These are phyloP conservation scores for Bostrychus sinensis DNA, from an alignment of 2,113 vertebrate species.

Conservation along the genomic window DNA sequence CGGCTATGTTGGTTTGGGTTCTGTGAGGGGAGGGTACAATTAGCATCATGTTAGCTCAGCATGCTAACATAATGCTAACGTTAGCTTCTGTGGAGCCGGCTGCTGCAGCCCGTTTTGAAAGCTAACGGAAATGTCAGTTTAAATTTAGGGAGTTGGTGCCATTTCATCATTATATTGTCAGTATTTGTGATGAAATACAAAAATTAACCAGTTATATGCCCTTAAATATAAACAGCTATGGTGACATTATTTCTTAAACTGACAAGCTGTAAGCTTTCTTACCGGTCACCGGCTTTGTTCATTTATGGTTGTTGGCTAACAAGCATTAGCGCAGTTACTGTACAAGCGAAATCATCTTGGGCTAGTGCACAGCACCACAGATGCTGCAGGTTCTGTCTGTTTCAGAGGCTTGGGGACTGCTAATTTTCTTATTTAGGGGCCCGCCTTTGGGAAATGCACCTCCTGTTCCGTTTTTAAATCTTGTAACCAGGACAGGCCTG, in stretches of 20 bases:
- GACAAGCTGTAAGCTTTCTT: slow-evolving; percentile 31
- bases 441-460: slow-evolving; percentile 6
- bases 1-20: slow-evolving; percentile 51
- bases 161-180: background rate
- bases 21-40: slow-evolving; percentile 63
- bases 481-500: slow-evolving; percentile 39
- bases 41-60: slow-evolving; percentile 50
- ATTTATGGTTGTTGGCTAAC: slow-evolving; percentile 40
- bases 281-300: slow-evolving; percentile 76
- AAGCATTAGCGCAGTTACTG: slow-evolving; percentile 33
- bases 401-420: too few relatives aligned
- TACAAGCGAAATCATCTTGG: background rate
- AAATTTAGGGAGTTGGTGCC: slow-evolving; percentile 1
- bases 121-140: slow-evolving; percentile 49
- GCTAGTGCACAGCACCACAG: slow-evolving; percentile 25
- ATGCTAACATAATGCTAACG: slow-evolving; percentile 68
- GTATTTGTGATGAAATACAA: background rate
- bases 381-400: slow-evolving; percentile 5
- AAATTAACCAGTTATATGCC: too few relatives aligned
- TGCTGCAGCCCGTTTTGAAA: slow-evolving; percentile 23
- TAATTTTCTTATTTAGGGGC: slow-evolving; percentile 10
- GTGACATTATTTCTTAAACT: background rate
- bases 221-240: background rate
- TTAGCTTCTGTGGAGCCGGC: slow-evolving; percentile 65
- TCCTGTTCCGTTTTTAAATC: background rate